These are phyloP conservation scores for Choreutis nemorana DNA, from an alignment of 2,888 invertebrate species.

Conservation along the genomic window DNA sequence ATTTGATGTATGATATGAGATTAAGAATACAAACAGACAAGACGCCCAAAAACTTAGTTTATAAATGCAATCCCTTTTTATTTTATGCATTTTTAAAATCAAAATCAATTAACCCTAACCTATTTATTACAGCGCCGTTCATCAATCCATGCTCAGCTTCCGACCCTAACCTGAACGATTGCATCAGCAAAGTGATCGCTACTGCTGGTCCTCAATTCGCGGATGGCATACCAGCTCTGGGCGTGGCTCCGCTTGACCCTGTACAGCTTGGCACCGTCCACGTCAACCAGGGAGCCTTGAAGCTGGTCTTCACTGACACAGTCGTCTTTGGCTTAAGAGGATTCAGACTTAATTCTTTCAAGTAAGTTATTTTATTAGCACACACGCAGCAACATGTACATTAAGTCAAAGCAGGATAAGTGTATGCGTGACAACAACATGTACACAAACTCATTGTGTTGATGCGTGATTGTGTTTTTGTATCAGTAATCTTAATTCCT, in stretches of 20 bases:
- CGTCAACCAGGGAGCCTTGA: slow-evolving; percentile 47
- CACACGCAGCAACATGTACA: too few species aligned
- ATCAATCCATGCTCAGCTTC: slow-evolving; percentile 50
- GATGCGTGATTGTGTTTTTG: too few species aligned
- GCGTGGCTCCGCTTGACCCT: slow-evolving; percentile 55
- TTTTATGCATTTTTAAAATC: too few species aligned
- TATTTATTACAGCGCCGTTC: slow-evolving; percentile 42
- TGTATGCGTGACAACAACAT: too few species aligned
- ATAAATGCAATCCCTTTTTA: too few species aligned
- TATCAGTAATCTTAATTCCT: too few species aligned
- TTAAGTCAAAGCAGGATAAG: too few species aligned
- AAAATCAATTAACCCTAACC: too few species aligned
- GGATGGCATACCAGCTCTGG: slow-evolving; percentile 51
- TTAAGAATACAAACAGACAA: too few species aligned
- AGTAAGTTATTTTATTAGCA: slow-evolving; percentile 26
- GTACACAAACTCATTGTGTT: too few species aligned
- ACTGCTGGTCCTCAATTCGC: slow-evolving; percentile 36
- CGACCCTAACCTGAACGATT: slow-evolving; percentile 43
- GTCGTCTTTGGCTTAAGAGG: slow-evolving; percentile 48
- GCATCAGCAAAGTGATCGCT: slow-evolving; percentile 35
- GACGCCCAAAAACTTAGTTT: too few species aligned
- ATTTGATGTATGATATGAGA: too few species aligned
- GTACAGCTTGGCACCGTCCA: slow-evolving; percentile 47
- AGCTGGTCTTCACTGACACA: slow-evolving; percentile 48
- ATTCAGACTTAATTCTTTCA: slow-evolving; percentile 41